A percentile compares a stretch with the other conserved stretches of the same genome.
These are phyloP conservation scores for Papilio demoleus DNA, from an alignment of 2,888 invertebrate genomes.

Conservation along the genomic window DNA sequence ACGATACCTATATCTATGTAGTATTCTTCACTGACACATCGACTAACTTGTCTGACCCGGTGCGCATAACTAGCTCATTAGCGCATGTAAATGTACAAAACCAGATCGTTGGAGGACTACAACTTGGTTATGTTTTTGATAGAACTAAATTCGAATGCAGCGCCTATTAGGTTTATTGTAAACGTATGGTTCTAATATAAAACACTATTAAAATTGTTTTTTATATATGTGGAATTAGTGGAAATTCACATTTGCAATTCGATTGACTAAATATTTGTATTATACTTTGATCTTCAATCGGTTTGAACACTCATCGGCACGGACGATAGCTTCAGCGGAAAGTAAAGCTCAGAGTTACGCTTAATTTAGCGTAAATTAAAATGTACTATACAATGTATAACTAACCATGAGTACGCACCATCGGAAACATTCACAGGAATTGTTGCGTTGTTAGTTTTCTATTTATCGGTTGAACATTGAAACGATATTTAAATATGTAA, in stretches of 20 bases:
- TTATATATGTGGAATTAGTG: background rate
- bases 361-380: constrained; percentile 6
- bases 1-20: background rate
- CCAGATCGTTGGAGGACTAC: background rate
- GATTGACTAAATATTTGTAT: background rate
- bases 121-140: background rate
- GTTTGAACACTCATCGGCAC: constrained; percentile 14
- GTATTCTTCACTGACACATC: background rate
- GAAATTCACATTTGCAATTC: background rate
- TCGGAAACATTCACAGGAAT: background rate
- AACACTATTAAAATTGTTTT: too few relatives aligned
- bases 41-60: background rate
- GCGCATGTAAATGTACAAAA: background rate
- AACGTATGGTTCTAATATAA: too few relatives aligned
- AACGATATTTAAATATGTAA: too few relatives aligned
- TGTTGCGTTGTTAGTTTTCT: background rate
- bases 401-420: background rate
- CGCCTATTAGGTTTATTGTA: too few relatives aligned
- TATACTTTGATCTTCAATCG: constrained; percentile 8
- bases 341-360: constrained; percentile 1
- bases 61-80: background rate
- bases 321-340: constrained; percentile 3
- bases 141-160: background rate
- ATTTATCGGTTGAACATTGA: too few relatives aligned
- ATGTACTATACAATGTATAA: background rate